A percentile compares a stretch with the other conserved stretches of the same genome.
phyloP scores from a whole-genome alignment of 2,113 vertebrate genomes.

The Phrynocephalus versicolor region DNA sequence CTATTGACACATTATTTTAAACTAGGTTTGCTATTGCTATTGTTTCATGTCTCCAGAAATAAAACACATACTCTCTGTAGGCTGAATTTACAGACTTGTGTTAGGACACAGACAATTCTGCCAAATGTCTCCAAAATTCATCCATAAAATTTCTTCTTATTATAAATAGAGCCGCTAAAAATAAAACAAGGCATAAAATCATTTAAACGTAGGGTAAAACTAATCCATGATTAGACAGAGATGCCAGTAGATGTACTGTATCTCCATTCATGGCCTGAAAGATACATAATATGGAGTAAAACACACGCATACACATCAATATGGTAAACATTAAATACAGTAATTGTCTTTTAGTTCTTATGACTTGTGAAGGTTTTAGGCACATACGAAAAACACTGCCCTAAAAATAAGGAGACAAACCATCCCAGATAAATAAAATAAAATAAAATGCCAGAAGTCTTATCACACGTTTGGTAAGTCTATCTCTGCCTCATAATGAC shows the following conservation, averaged over 20 bases:
- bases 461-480: neutral
- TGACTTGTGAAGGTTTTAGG: neutral
- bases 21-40: neutral
- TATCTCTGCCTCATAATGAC: slow-evolving; percentile 23
- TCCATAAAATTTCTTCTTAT: neutral
- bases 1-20: neutral
- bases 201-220: neutral
- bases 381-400: no score
- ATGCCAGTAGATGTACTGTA: no score
- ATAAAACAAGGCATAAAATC: neutral
- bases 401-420: no score
- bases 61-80: neutral
- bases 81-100: neutral
- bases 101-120: neutral
- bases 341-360: neutral
- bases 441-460: neutral
- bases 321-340: neutral
- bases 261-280: neutral
- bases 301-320: neutral
- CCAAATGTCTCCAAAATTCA: neutral
- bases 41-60: neutral
- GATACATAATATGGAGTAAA: neutral
- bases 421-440: neutral
- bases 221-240: neutral
- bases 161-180: neutral